Base-by-base conservation (phyloP, 2,888 invertebrate genomes). In the Clusia tigrina region DNA sequence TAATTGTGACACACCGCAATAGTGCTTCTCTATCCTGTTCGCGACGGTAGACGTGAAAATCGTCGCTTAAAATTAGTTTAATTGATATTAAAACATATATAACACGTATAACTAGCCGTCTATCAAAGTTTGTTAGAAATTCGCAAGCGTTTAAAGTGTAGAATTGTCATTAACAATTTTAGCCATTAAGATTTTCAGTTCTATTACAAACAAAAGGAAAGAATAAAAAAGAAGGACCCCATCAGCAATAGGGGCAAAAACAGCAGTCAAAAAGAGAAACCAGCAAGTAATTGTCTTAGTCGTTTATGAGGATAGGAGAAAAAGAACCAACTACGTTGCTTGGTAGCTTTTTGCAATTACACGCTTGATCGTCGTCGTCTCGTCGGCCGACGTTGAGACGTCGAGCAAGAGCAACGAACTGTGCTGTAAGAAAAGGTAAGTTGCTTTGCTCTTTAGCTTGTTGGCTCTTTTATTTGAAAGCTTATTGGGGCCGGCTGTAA, bases 341-440 rank as follows among this genome's bases (percentile, higher is more conserved):
- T 32, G 32, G 32, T 12, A 32, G 12, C n/a, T 53, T 53, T 24
- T 24, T 25, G 23, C 25, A 24, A 58, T 24, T 23, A 51, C 51
- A 51, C 58, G 32, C 58, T 48, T 38, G 17, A 15, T 37, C 38
- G 2, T 38, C 54, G 54, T 26, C 23, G 38, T 23, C 17, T 46
- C 42, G 59, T 42, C 23, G 22, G 25, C n/a, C 25, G 46, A 26
- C 26, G 51, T 26, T 46, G 56, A 23, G 46, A 48, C 48, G 48
- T 55, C 24, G 60, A 24, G 2, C 15, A 60, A 62, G 63, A 54
- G 66, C 63, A 66, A 66, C 66, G 66, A 66, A 63, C 63, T 66
- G 60, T 58, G 25, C 37, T 23, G 60, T 37, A 37, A 25, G 53
- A 57, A 64, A 64, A 61, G 66, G 66, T 66, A 59, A 63, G 66